Conservation (phyloP, 2,888 invertebrate genomes). For the Neria commutata region DNA sequence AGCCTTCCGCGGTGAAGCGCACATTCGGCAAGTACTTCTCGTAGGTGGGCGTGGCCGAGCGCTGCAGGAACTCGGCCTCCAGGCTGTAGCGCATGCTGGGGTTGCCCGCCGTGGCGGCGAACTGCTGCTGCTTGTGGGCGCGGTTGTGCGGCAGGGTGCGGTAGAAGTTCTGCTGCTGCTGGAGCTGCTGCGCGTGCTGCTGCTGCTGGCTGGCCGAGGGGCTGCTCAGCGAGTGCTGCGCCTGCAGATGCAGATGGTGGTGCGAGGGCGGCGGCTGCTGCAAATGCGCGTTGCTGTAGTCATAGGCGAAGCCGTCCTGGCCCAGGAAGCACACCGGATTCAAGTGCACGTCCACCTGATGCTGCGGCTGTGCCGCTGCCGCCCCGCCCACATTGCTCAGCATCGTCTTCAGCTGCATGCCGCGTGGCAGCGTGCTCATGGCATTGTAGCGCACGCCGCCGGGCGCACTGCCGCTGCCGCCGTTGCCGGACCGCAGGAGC, state of each 20-base stretch:
- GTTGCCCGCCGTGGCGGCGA: conserved; percentile 59
- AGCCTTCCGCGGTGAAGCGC: conserved; percentile 81
- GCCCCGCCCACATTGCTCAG: conserved; percentile 37
- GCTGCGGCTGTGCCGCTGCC: conserved; percentile 63
- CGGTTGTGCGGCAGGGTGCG: conserved; percentile 80
- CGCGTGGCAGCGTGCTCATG: conserved; percentile 64
- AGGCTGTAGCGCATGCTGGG: conserved; percentile 67
- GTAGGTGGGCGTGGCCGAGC: conserved; percentile 63
- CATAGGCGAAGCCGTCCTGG: conserved; percentile 74
- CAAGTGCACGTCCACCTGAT: conserved; percentile 75
- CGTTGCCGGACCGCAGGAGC: conserved; percentile 47
- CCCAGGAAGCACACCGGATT: conserved; percentile 79
- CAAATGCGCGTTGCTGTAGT: conserved; percentile 60
- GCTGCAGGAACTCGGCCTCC: conserved; percentile 71
- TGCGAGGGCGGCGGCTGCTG: conserved; percentile 43
- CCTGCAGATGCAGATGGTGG: conserved; percentile 34
- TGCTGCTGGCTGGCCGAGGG: conserved; percentile 36
- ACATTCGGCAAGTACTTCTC: conserved; percentile 67
- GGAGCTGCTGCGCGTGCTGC: conserved; percentile 38
- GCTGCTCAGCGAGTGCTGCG: conserved; percentile 37
- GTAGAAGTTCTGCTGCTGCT: conserved; percentile 66
- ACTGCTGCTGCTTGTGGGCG: conserved; percentile 54
- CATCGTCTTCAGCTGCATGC: conserved; percentile 63
- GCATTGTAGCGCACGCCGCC: conserved; percentile 58
- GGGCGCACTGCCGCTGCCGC: conserved; percentile 27